phyloP scores from a whole-genome alignment of 2,888 invertebrate genomes.

The Cerastoderma edule region DNA sequence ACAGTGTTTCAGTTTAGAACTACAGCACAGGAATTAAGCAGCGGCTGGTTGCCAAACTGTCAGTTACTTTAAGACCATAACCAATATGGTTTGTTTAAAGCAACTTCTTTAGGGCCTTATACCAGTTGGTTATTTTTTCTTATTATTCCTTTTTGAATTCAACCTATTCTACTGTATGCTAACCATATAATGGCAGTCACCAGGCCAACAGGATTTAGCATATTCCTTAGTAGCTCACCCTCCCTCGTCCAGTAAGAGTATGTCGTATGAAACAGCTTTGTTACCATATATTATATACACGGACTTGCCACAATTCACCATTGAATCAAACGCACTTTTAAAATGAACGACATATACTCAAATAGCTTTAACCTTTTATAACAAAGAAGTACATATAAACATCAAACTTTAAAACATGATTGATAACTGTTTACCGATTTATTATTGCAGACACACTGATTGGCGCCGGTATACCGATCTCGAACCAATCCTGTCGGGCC shows the following conservation, averaged over 20 bases:
- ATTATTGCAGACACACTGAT: conserved; percentile 29
- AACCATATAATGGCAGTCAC: no score
- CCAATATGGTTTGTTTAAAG: not conserved
- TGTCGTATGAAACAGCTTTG: no score
- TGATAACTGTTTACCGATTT: not conserved
- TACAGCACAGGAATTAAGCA: not conserved
- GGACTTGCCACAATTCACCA: not conserved
- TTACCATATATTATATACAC: not conserved
- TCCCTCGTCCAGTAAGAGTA: no score
- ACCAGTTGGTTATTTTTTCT: not conserved
- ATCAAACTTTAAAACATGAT: not conserved
- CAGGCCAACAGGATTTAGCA: no score
- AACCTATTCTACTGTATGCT: no score
- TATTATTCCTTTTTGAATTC: not conserved
- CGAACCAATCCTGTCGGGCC: conserved; percentile 37
- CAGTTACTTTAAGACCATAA: not conserved
- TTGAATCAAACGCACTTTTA: not conserved
- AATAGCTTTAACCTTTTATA: not conserved
- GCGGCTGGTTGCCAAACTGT: not conserved
- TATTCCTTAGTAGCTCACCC: no score
- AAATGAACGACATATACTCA: no score
- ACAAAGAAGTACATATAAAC: not conserved
- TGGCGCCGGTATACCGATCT: conserved; percentile 34
- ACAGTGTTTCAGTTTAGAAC: not conserved
- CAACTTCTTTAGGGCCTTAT: not conserved